Evolutionary conservation across 2,888 invertebrate genomes (phyloP), one percentile per base, ranked within the genome.

Genomic region (Parthenolecanium corni): DNA sequence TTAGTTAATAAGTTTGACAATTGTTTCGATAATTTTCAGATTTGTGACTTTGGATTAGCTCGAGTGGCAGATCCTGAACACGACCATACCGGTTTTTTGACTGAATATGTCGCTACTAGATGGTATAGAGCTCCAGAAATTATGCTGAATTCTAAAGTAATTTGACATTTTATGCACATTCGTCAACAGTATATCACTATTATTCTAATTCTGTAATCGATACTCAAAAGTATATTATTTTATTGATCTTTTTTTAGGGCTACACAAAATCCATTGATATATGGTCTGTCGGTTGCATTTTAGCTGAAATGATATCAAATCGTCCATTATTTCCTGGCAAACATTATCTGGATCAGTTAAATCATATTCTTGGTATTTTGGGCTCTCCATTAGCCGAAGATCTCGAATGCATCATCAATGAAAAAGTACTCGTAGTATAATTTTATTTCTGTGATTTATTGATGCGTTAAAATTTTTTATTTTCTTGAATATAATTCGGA

Each of bases 61-160:
- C 83, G 98, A 73, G 95, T 98, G 66, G 97, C 97, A 44, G 98
- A 98, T 78, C 98, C 98, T 0, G 95, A 95, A 73, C 97, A 97
- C 74, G 97, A 99, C 78, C 97, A 98, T 76, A 97, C 97, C 64
- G 98, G 98, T 66, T 96, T 98, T 77, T 82, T 98, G 67, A 98
- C 98, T 69, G 98, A 99, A 78, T 99, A 99, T 76, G 98, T 98
- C 65, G 98, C 98, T 63, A 98, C 98, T 46, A 82, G 98, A 72
- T 98, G 98, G 98, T 99, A 99, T 76, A 81, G 98, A 70, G 98
- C 98, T 64, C 98, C 98, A 36, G 98, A 98, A 82, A 98, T 98
- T 71, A 98, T 98, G 98, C 84, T 99, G 71, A 98, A 99, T 78
- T 96, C 96, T 4, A 98, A 97, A 82, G 88, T 87, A 76, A n/a